These are phyloP conservation scores for Hydractinia symbiolongicarpus DNA, from an alignment of 30 jellyfish, hydroid and myxozoan genomes.

Conservation along the genomic window DNA sequence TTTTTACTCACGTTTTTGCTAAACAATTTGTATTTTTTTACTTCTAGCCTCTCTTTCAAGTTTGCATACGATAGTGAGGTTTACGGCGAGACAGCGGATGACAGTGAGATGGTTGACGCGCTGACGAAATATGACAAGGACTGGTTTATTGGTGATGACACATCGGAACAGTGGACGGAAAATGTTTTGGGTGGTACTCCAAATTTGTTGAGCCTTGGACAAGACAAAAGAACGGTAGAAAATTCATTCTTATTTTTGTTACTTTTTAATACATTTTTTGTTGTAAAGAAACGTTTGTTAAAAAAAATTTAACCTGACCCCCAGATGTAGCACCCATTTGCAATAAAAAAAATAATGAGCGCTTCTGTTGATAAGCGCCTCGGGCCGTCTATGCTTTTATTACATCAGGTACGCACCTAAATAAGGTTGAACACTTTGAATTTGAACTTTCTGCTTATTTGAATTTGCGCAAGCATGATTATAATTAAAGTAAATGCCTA, in stretches of 20 bases:
- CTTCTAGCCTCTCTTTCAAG: conserved; percentile 48
- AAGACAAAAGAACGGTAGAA: conserved; percentile 45
- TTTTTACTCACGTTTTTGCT: no score
- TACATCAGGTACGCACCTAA: no score
- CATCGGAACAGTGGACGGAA: conserved; percentile 41
- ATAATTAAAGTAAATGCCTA: no score
- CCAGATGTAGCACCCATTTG: no score
- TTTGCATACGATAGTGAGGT: conserved; percentile 68
- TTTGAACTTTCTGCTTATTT: no score
- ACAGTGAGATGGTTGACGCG: conserved; percentile 46
- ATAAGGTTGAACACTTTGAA: no score
- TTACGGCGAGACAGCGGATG: conserved; percentile 56
- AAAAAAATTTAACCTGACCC: no score
- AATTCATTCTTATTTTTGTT: neutral
- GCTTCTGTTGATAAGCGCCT: no score
- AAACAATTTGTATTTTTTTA: neutral
- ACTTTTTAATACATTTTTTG: neutral
- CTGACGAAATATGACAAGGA: conserved; percentile 49
- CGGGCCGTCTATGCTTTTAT: no score
- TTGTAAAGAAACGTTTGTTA: neutral
- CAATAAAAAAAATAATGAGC: no score
- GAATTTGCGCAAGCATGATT: no score
- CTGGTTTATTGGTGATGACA: conserved; percentile 80
- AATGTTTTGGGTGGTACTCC: conserved; percentile 50
- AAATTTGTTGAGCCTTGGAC: conserved; percentile 48